Percentiles rank a stretch among this genome's conserved stretches.
Evolutionary conservation across 2,797 vertebrate genomes (phyloP).

Genomic region (Sebastes itinus): DNA sequence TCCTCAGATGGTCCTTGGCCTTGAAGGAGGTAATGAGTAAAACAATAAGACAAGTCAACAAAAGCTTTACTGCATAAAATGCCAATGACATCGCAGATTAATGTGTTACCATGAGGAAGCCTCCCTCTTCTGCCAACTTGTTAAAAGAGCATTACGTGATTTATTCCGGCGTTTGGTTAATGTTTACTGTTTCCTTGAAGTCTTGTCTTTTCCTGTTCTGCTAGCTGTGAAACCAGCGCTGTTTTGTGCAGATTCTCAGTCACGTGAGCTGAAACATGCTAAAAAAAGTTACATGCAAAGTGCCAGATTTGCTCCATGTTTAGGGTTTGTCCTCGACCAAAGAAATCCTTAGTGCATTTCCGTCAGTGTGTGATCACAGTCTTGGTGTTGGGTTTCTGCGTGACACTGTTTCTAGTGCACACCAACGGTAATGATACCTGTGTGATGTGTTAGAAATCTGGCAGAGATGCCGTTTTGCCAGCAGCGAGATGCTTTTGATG

Average conservation of each 20-base stretch:
- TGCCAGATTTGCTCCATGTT: background rate
- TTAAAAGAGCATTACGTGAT: background rate
- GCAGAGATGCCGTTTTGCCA: background rate
- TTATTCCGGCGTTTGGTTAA: constrained; percentile 20
- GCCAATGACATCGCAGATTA: constrained; percentile 3
- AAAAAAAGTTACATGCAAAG: too few species aligned
- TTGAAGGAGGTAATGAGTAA: too few species aligned
- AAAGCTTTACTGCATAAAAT: too few species aligned
- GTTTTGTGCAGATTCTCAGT: background rate
- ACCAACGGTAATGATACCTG: background rate
- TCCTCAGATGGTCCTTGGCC: background rate
- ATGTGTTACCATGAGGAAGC: constrained; percentile 9
- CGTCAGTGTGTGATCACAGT: background rate
- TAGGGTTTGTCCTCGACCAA: too few species aligned
- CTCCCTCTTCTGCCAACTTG: background rate
- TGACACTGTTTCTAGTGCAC: constrained; percentile 2
- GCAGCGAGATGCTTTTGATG: constrained; percentile 15
- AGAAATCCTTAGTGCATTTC: background rate
- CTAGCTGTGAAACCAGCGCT: fast-evolving
- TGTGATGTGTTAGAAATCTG: background rate
- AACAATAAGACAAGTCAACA: background rate
- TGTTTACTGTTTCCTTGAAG: constrained; percentile 14
- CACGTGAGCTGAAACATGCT: background rate
- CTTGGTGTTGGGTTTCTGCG: constrained; percentile 56
- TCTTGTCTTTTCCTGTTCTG: background rate